phyloP scores from a whole-genome alignment of 2,113 vertebrate species.

The Bos taurus region DNA sequence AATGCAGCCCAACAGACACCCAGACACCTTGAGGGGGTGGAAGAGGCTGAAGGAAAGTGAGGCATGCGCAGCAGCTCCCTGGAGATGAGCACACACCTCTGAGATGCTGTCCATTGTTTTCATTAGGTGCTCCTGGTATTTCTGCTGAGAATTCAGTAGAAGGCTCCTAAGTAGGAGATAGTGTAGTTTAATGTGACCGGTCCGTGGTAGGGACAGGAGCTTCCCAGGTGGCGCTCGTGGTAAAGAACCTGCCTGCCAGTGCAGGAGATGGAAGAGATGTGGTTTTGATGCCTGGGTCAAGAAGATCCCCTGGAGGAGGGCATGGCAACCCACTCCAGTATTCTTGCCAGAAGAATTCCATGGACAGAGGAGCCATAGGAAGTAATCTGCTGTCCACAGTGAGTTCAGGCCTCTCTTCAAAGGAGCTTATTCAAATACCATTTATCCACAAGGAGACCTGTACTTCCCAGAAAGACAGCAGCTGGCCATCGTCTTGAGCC shows the following conservation, averaged over 20 bases:
- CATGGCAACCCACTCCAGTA: background rate
- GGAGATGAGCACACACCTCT: background rate
- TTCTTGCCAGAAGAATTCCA: background rate
- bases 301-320: background rate
- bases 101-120: background rate
- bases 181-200: background rate
- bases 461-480: background rate
- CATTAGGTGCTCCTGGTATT: background rate
- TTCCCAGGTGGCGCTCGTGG: background rate
- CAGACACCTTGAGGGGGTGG: rapidly evolving
- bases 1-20: background rate
- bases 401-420: background rate
- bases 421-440: background rate
- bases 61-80: background rate
- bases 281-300: background rate
- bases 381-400: background rate
- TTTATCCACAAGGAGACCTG: background rate
- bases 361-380: background rate
- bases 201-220: background rate
- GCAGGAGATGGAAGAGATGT: background rate
- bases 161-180: background rate
- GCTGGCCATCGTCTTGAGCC: background rate
- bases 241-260: background rate
- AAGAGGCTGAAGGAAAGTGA: background rate
- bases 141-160: background rate